Conservation (phyloP, 2,797 vertebrate species). For the Acanthiza pusilla region DNA sequence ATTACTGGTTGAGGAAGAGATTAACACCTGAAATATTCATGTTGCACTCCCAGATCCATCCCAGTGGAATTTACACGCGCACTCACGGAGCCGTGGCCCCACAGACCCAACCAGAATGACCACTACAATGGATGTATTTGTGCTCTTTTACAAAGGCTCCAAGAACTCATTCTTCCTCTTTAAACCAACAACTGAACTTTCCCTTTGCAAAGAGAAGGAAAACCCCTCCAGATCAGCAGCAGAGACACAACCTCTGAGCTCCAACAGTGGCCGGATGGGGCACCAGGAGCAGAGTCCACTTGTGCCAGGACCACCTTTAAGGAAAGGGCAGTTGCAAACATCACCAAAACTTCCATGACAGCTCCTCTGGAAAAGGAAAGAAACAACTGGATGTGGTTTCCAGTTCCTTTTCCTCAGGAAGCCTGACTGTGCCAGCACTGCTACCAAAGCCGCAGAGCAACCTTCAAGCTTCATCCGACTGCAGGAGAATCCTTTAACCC, state of each 20-base stretch:
- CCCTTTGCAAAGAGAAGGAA: background rate
- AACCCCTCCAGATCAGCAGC: background rate
- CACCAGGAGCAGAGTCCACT: background rate
- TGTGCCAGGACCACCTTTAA: background rate
- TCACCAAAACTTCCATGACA: background rate
- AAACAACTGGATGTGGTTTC: background rate
- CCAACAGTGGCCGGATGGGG: background rate
- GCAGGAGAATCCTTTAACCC: background rate
- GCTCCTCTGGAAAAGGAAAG: background rate
- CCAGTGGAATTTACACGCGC: background rate
- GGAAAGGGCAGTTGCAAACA: background rate
- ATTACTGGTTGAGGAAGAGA: background rate
- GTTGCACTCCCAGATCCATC: background rate
- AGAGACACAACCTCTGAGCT: background rate
- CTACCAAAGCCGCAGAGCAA: background rate
- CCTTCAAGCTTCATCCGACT: background rate
- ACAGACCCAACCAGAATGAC: background rate
- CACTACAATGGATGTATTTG: fast-evolving
- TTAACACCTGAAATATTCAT: background rate
- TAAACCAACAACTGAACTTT: background rate
- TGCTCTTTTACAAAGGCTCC: background rate
- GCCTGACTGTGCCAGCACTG: background rate
- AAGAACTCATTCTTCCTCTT: fast-evolving
- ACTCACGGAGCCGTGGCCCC: fast-evolving
- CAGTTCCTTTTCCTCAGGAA: background rate